A percentile compares a stretch with the other conserved stretches of the same genome.
phyloP scores from a whole-genome alignment of 92 coral and sea anemone genomes.

The Parazoanthus darwini region DNA sequence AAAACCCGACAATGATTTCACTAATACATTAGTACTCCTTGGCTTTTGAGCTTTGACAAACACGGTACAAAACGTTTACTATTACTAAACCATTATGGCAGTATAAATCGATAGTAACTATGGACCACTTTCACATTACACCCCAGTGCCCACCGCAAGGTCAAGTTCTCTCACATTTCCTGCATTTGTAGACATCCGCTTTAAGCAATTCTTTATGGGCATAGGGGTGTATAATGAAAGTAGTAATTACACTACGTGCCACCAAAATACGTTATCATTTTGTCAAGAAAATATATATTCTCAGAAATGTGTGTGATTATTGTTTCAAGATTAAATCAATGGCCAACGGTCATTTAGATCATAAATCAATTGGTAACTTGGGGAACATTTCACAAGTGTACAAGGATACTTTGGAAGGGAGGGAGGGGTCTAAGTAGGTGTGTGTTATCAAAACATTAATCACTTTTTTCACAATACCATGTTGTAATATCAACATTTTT shows the following conservation, averaged over 20 bases:
- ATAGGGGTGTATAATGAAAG: background rate
- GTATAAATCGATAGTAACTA: no score
- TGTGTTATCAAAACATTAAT: no score
- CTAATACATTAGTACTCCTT: background rate
- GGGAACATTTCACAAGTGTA: no score
- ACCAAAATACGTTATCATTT: background rate
- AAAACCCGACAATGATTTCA: background rate
- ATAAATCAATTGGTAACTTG: background rate
- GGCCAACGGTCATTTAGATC: background rate
- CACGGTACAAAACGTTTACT: background rate
- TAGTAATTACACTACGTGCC: background rate
- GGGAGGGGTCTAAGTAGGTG: no score
- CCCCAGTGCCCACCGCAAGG: background rate
- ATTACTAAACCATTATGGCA: background rate
- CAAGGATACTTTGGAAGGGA: no score
- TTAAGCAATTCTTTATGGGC: background rate
- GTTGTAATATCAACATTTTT: no score
- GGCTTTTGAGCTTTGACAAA: background rate
- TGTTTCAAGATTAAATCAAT: background rate
- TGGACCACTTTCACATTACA: background rate
- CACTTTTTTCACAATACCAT: no score
- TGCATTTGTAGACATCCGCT: background rate
- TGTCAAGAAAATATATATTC: no score
- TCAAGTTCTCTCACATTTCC: background rate
- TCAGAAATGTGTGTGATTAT: background rate